Evolutionary conservation across 2,113 vertebrate species (phyloP).

Genomic region (Hiodon tergisus): DNA sequence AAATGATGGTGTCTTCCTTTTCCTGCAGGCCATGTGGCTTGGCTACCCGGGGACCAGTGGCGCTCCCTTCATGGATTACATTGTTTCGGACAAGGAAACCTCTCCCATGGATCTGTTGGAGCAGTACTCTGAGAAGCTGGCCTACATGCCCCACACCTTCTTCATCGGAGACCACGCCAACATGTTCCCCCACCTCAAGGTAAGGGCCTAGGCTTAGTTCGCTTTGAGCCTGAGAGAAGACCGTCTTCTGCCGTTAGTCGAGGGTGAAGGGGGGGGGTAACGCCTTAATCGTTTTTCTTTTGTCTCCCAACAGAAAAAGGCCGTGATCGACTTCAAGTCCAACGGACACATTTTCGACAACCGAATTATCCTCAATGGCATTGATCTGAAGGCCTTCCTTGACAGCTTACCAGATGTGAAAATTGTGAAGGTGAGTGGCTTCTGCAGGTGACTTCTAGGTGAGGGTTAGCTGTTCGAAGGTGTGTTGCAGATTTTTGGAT

Average conservation of each 20-base stretch:
- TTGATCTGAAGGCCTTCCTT: conserved; percentile 94
- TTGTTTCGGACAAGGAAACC: conserved; percentile 91
- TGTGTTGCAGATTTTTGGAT: no score
- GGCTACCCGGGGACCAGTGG: conserved; percentile 97
- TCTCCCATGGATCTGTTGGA: conserved; percentile 90
- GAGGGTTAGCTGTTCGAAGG: not conserved
- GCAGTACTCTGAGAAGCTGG: conserved; percentile 96
- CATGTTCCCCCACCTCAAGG: conserved; percentile 98
- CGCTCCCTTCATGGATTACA: conserved; percentile 96
- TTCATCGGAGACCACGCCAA: conserved; percentile 98
- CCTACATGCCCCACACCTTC: conserved; percentile 96
- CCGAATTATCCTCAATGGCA: conserved; percentile 94
- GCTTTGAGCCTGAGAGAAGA: not conserved
- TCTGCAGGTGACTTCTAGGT: not conserved
- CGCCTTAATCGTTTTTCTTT: not conserved
- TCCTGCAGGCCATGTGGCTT: conserved; percentile 91
- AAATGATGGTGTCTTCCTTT: not conserved
- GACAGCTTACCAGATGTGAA: conserved; percentile 97
- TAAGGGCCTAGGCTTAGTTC: conserved; percentile 38
- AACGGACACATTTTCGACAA: conserved; percentile 99
- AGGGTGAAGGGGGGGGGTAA: not conserved
- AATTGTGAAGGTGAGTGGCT: conserved; percentile 82
- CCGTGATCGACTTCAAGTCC: conserved; percentile 98
- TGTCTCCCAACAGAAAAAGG: conserved; percentile 80
- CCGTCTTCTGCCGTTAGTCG: not conserved